These are phyloP conservation scores for Torymus aiolomorphi DNA, from an alignment of 2,888 invertebrate species.

Conservation along the genomic window DNA sequence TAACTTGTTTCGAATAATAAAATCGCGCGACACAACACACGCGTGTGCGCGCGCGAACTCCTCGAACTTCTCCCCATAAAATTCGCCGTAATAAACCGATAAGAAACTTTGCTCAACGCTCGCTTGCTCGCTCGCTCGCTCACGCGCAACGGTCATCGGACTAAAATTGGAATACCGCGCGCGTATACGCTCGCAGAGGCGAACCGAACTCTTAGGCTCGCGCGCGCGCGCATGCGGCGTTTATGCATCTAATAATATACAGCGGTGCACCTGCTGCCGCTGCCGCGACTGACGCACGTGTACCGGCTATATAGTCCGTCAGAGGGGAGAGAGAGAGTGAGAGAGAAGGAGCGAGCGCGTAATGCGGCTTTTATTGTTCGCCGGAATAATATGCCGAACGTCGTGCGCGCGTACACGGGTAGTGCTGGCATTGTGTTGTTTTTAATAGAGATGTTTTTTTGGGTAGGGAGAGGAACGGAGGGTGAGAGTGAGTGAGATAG, in stretches of 20 bases:
- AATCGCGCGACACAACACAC: neutral
- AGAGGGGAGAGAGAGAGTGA: slow-evolving; percentile 4
- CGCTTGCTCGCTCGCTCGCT: neutral
- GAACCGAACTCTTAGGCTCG: slow-evolving; percentile 23
- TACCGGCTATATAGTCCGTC: slow-evolving; percentile 29
- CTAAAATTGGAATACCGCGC: slow-evolving; percentile 46
- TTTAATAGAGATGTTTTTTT: no score
- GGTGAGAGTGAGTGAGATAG: no score
- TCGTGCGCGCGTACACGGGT: no score
- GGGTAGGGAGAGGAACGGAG: no score
- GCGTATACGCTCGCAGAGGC: neutral
- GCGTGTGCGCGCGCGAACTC: neutral
- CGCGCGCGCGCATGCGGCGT: slow-evolving; percentile 36
- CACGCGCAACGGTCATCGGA: slow-evolving; percentile 33
- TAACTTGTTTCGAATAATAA: neutral
- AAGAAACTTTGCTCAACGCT: slow-evolving; percentile 3
- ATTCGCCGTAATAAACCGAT: slow-evolving; percentile 27
- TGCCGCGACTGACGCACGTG: slow-evolving; percentile 42
- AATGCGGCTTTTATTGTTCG: slow-evolving; percentile 27
- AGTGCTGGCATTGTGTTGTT: no score
- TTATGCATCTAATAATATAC: slow-evolving; percentile 59
- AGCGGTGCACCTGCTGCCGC: slow-evolving; percentile 44
- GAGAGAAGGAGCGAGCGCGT: slow-evolving; percentile 9
- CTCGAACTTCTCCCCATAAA: slow-evolving; percentile 17
- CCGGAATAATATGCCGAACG: slow-evolving; percentile 12